Evolutionary conservation across 2,797 vertebrate genomes (phyloP).

Genomic region (Amphiprion clarkii): DNA sequence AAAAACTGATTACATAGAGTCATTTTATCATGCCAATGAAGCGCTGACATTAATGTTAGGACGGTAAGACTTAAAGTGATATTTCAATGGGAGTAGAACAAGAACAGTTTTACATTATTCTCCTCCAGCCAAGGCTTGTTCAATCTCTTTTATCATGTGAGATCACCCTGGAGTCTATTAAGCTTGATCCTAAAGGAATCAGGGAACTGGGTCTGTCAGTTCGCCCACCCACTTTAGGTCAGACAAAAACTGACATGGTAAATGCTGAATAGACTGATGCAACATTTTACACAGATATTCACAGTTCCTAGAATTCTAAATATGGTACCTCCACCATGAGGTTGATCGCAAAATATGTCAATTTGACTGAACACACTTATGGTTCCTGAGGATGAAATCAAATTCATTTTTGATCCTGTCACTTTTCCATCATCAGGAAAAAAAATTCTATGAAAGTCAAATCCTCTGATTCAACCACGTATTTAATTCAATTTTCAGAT

Average conservation of each 20-base stretch:
- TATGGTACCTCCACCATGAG: neutral
- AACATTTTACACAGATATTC: neutral
- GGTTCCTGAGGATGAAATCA: neutral
- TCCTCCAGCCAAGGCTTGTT: conserved; percentile 1
- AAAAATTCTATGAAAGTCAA: too few species aligned
- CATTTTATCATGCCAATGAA: conserved; percentile 54
- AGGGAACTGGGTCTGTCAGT: neutral
- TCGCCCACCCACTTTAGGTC: neutral
- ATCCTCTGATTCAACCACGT: too few species aligned
- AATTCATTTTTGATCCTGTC: neutral
- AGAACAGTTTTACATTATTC: conserved; percentile 39
- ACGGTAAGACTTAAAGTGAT: conserved; percentile 15
- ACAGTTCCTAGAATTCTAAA: neutral
- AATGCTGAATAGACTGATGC: neutral
- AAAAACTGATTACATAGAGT: conserved; percentile 48
- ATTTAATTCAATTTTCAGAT: too few species aligned
- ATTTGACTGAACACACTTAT: neutral
- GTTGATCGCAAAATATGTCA: neutral
- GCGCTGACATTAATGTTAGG: conserved; percentile 52
- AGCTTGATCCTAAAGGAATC: conserved; percentile 24
- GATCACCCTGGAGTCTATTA: conserved; percentile 27
- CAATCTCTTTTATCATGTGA: conserved; percentile 30
- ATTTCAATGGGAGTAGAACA: conserved; percentile 26
- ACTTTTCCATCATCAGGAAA: neutral
- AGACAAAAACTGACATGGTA: neutral